Evolutionary conservation across 2,888 invertebrate species (phyloP), one percentile per base, ranked within the genome.

Genomic region (Habrosyne pyritoides): DNA sequence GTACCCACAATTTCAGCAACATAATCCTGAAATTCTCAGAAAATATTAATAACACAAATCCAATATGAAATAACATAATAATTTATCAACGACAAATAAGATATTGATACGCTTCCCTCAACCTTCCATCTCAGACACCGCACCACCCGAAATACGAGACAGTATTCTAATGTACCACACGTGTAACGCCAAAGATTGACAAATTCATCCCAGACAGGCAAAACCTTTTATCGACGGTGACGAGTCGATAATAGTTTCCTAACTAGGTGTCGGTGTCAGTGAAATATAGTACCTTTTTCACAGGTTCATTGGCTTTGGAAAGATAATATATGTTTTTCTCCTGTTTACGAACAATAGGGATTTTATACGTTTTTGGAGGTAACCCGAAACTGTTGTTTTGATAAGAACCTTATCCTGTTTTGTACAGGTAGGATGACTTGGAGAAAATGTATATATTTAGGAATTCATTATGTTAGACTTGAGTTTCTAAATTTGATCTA

Each of bases 181-280:
- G 77, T 75, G 75, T 79, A 73, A 53, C 66, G 74, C 73, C 73
- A 71, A 57, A 69, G 59, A 74, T 73, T 78, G 78, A 78, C 75
- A 78, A 77, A 80, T 77, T 74, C 60, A 60, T 24, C 18, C 7
- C 69, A 57, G 56, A 67, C 59, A 42, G 52, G 48, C 54, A 50
- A 61, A 68, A 63, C 75, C 79, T 75, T 79, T 77, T 72, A 74
- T 72, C 64, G 56, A 60, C 63, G 68, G 69, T 82, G 79, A 83
- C 77, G 14, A 18, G 42, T 3, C 42, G 66, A 65, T 47, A 47
- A 59, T 60, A 53, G 58, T 54, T 60, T 64, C 62, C 61, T 64
- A 62, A 67, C 56, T 56, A 54, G 62, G 24, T 14, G 24, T 24
- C 26, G 50, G 64, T 70, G 61, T 69, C 71, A 57, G 60, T 70